Conservation (phyloP, 2,888 invertebrate genomes). For the Dascillus cervinus region DNA sequence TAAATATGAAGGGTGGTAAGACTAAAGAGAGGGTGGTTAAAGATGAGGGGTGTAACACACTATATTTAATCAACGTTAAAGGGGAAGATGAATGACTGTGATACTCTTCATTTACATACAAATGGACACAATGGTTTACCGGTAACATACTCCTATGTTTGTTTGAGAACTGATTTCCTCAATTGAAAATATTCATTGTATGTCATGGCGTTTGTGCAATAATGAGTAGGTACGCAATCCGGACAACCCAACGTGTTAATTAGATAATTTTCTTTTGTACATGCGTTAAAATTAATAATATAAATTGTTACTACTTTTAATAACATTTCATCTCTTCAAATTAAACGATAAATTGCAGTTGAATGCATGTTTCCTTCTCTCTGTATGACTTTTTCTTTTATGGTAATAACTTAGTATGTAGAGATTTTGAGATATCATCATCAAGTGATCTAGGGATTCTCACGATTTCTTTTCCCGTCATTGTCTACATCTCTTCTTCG, state of each 20-base stretch:
- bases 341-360: too few relatives aligned
- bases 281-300: too few relatives aligned
- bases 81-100: constrained; percentile 25
- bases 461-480: constrained; percentile 14
- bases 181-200: constrained; percentile 20
- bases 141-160: constrained; percentile 29
- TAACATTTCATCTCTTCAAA: too few relatives aligned
- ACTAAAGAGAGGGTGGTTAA: constrained; percentile 25
- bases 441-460: constrained; percentile 18
- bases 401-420: too few relatives aligned
- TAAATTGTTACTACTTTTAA: too few relatives aligned
- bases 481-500: too few relatives aligned
- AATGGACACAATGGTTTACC: constrained; percentile 37
- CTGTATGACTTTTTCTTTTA: too few relatives aligned
- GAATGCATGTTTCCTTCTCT: too few relatives aligned
- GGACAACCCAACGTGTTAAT: background rate
- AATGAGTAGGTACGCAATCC: constrained; percentile 1
- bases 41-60: constrained; percentile 29
- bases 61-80: constrained; percentile 29
- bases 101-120: constrained; percentile 37
- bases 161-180: constrained; percentile 30
- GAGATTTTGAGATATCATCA: too few relatives aligned
- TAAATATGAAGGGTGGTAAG: constrained; percentile 30
- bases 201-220: constrained; percentile 2
- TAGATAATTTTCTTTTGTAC: too few relatives aligned